A percentile compares a stretch with the other conserved stretches of the same genome.
These are phyloP conservation scores for Syngnathoides biaculeatus DNA, from an alignment of 2,113 vertebrate species.

Conservation along the genomic window DNA sequence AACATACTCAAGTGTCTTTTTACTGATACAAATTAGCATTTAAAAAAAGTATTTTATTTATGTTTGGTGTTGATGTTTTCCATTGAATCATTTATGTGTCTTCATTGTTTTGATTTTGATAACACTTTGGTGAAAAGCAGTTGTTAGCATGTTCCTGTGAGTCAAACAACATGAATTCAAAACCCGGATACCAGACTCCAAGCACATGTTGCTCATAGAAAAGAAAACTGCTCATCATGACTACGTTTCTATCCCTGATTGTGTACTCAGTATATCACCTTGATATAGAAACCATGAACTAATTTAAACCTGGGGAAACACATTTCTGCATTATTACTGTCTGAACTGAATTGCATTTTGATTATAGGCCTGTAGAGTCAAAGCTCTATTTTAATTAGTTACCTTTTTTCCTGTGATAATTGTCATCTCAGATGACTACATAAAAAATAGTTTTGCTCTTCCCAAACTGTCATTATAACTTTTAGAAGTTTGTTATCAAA, in stretches of 20 bases:
- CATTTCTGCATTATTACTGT: background rate
- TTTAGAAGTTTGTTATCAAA: background rate
- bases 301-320: background rate
- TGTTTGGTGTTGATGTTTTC: slow-evolving; percentile 7
- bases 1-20: slow-evolving; percentile 17
- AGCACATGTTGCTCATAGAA: background rate
- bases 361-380: background rate
- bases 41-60: background rate
- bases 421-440: background rate
- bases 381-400: background rate
- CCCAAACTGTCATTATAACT: background rate
- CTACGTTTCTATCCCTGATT: background rate
- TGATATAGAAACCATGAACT: background rate
- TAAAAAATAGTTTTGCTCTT: background rate
- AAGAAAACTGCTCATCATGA: background rate
- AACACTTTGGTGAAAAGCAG: background rate
- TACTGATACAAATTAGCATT: slow-evolving; percentile 1
- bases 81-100: slow-evolving; percentile 17
- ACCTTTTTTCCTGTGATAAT: background rate
- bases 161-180: slow-evolving; percentile 3
- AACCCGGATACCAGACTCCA: background rate
- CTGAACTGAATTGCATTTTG: background rate
- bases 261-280: background rate
- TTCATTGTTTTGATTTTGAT: slow-evolving; percentile 12
- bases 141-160: slow-evolving; percentile 2